Evolutionary conservation across 2,113 vertebrate species (phyloP), one percentile per base, ranked within the genome.

Genomic region (Agelaius phoeniceus): DNA sequence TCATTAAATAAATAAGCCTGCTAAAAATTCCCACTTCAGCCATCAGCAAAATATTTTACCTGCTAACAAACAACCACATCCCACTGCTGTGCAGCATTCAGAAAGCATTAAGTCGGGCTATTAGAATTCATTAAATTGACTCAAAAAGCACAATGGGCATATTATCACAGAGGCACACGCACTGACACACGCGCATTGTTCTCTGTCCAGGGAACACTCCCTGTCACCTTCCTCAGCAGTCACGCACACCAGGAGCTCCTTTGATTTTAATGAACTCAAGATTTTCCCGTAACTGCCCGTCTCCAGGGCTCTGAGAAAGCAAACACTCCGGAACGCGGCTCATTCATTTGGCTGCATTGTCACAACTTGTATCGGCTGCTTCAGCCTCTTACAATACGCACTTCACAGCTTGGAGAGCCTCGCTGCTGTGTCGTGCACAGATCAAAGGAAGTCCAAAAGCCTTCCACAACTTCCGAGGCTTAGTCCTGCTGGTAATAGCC

Each of bases 221-320:
- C 39, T 37, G 65, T 37, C 93, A 90, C 85, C 87, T 93, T 63
- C 63, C 75, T 84, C 57, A 63, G 83, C 85, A 94, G 78, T 67
- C 90, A 59, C 3, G 0, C 68, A 67, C 52, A n/a, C 30, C 76
- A 83, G 82, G 59, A 93, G 65, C 48, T 28, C 62, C 88, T 91
- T 86, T 86, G 85, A 90, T 93, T 93, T 84, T 86, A 96, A 97
- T 80, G 88, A 95, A 92, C 75, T 83, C 52, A n/a, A 59, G 85
- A 63, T 77, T 96, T 94, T 59, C 75, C 84, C 30, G 4, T 44
- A 83, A 59, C 59, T 15, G 24, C 16, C 33, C 2, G 1, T 90
- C 92, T 66, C 87, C 90, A 44, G 91, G 84, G 91, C 62, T 83
- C 80, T 7, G 77, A 55, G 59, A 51, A 87, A 94, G 91, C 89